Conservation (phyloP, 2,113 vertebrate genomes). For the Spizaetus ornatus region DNA sequence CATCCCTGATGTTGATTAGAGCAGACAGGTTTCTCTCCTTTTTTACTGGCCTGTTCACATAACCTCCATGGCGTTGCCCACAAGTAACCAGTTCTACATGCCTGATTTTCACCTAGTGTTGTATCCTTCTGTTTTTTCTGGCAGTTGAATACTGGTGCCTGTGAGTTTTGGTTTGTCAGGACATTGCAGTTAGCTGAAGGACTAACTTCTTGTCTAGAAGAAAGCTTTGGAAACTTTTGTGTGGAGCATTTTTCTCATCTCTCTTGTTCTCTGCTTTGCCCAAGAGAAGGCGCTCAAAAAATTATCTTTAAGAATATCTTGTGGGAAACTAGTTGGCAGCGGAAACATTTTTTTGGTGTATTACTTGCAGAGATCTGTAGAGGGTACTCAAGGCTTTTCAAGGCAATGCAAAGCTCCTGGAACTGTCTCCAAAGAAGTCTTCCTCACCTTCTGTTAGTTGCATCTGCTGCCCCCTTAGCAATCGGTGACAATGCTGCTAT, state of each 20-base stretch:
- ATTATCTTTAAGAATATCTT: background rate
- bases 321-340: background rate
- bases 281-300: background rate
- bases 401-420: background rate
- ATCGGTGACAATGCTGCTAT: background rate
- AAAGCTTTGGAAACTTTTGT: background rate
- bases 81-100: accelerated
- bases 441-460: background rate
- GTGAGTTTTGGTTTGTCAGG: background rate
- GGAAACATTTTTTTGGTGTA: background rate
- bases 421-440: background rate
- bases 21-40: background rate
- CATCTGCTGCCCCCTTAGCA: background rate
- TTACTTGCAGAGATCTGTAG: slow-evolving; percentile 54
- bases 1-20: background rate
- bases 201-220: background rate
- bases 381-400: slow-evolving; percentile 52
- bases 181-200: background rate
- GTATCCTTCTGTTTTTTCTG: background rate
- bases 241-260: background rate
- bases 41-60: background rate
- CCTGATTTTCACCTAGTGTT: background rate
- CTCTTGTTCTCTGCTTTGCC: background rate
- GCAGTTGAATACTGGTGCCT: background rate
- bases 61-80: background rate